phyloP scores from a whole-genome alignment of 2,888 invertebrate species.

The Apamea monoglypha region DNA sequence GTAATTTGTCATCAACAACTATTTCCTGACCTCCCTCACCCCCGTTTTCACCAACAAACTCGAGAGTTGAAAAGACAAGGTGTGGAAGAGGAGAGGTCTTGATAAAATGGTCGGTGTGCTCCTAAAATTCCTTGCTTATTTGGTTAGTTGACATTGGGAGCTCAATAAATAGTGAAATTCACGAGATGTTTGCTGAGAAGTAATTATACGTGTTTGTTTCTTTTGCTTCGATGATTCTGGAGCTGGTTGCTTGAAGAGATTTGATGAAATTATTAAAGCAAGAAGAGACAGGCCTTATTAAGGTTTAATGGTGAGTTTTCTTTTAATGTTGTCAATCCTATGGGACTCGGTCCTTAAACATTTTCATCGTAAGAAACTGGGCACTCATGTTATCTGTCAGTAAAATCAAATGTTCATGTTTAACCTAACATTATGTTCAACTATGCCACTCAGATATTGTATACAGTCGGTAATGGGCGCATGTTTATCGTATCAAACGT shows the following conservation, averaged over 20 bases:
- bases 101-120: conserved; percentile 67
- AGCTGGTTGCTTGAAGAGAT: conserved; percentile 35
- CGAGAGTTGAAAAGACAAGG: conserved; percentile 25
- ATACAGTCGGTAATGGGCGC: neutral
- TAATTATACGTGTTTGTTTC: conserved; percentile 76
- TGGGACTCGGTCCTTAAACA: too few species aligned
- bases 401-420: neutral
- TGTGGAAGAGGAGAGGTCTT: conserved; percentile 59
- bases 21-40: conserved; percentile 69
- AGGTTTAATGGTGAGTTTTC: neutral
- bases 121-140: conserved; percentile 81
- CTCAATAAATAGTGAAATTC: conserved; percentile 82
- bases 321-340: neutral
- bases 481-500: neutral
- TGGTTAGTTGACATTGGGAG: conserved; percentile 84
- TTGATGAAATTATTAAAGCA: conserved; percentile 15
- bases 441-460: neutral
- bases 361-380: too few species aligned
- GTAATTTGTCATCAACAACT: conserved; percentile 83
- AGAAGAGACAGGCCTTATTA: neutral
- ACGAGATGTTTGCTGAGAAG: conserved; percentile 77
- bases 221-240: conserved; percentile 62
- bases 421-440: neutral
- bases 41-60: conserved; percentile 38
- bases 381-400: neutral